These are phyloP conservation scores for Hephaestus fuliginosus DNA, from an alignment of 2,797 vertebrate genomes.

Conservation along the genomic window DNA sequence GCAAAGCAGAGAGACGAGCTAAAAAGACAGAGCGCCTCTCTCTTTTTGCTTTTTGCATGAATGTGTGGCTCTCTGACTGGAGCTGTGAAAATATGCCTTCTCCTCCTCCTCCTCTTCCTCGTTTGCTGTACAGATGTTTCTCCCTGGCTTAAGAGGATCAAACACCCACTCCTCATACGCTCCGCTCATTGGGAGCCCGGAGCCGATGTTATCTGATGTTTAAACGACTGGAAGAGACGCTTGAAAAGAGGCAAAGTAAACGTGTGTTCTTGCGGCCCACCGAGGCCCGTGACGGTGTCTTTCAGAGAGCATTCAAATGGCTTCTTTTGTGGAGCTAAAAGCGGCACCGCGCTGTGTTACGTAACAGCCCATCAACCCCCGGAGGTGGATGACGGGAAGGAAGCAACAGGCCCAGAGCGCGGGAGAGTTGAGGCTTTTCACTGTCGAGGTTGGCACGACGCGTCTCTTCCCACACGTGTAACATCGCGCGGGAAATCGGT, in stretches of 20 bases:
- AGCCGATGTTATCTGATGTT: conserved; percentile 50
- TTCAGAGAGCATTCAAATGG: conserved; percentile 54
- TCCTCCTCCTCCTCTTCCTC: conserved; percentile 8
- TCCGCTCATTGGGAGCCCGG: background rate
- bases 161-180: background rate
- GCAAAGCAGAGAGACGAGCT: conserved; percentile 36
- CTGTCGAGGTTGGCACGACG: conserved; percentile 44
- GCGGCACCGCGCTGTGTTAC: conserved; percentile 56
- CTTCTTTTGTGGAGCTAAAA: conserved; percentile 71
- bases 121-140: background rate
- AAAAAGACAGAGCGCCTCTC: conserved; percentile 18
- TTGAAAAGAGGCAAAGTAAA: conserved; percentile 43
- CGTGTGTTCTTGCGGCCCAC: conserved; percentile 33
- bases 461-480: conserved; percentile 61
- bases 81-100: conserved; percentile 24
- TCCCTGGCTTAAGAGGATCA: background rate
- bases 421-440: conserved; percentile 52
- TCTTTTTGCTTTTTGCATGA: background rate
- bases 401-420: conserved; percentile 44
- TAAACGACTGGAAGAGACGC: conserved; percentile 30
- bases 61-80: conserved; percentile 18
- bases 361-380: conserved; percentile 56
- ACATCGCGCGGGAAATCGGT: conserved; percentile 47
- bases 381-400: conserved; percentile 70
- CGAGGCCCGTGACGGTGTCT: conserved; percentile 56